Evolutionary conservation across 2,888 invertebrate species (phyloP).

Genomic region (Orthosia gothica): DNA sequence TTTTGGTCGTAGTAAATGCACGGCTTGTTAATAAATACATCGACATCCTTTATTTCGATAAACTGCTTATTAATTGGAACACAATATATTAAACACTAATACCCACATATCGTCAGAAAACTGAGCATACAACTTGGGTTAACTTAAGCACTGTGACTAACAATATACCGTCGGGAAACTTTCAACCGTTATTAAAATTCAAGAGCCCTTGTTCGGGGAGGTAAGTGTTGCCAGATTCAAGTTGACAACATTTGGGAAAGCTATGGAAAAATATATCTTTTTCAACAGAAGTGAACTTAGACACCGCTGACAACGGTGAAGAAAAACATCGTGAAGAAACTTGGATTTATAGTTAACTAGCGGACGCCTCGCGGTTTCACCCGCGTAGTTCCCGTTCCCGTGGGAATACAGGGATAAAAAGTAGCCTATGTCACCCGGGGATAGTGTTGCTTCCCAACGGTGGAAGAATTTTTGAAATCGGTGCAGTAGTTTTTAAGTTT

Average conservation of each 20-base stretch:
- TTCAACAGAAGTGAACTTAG: too few relatives aligned
- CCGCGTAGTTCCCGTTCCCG: too few relatives aligned
- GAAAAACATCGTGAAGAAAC: too few relatives aligned
- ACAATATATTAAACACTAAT: neutral
- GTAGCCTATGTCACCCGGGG: too few relatives aligned
- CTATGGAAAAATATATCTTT: neutral
- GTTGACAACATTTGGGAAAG: conserved; percentile 18
- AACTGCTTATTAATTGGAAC: neutral
- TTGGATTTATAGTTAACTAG: too few relatives aligned
- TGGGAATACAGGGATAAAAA: too few relatives aligned
- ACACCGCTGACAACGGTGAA: too few relatives aligned
- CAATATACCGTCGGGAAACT: conserved; percentile 46
- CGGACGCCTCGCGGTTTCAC: too few relatives aligned
- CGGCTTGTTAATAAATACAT: neutral
- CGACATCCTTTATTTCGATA: neutral
- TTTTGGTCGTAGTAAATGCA: too few relatives aligned
- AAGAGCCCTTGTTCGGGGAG: conserved; percentile 24
- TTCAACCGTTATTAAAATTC: conserved; percentile 65
- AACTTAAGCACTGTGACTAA: conserved; percentile 34
- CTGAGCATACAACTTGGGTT: conserved; percentile 4
- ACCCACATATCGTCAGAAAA: neutral
- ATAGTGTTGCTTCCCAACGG: too few relatives aligned
- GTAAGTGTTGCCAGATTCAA: conserved; percentile 29
- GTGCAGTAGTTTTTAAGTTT: too few relatives aligned
- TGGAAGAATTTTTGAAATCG: too few relatives aligned